These are phyloP conservation scores for Selene dorsalis DNA, from an alignment of 2,797 vertebrate species.

Conservation along the genomic window DNA sequence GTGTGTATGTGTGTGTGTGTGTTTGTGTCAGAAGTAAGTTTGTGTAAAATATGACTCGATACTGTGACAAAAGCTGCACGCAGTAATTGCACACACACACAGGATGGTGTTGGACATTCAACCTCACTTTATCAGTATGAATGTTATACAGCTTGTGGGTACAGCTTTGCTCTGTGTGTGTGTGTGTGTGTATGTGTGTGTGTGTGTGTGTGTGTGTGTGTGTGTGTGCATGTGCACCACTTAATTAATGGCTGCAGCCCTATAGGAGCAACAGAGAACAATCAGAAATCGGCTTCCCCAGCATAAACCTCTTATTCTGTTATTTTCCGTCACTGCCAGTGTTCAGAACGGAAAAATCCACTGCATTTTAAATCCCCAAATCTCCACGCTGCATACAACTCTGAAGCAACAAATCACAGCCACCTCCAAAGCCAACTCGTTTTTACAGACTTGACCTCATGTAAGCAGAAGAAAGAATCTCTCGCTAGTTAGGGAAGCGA, in stretches of 20 bases:
- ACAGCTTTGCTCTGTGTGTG: conserved; percentile 34
- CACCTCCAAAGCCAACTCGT: conserved; percentile 33
- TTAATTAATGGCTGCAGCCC: conserved; percentile 66
- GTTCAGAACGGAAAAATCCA: conserved; percentile 74
- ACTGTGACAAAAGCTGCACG: conserved; percentile 41
- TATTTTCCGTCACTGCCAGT: conserved; percentile 76
- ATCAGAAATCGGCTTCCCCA: conserved; percentile 78
- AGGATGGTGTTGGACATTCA: conserved; percentile 60
- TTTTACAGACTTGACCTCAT: conserved; percentile 33
- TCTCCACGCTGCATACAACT: conserved; percentile 49
- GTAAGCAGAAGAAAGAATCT: conserved; percentile 27
- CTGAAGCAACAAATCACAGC: conserved; percentile 50
- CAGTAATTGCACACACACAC: conserved; percentile 32
- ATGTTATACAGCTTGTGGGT: conserved; percentile 39
- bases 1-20: conserved; percentile 23
- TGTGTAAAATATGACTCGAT: conserved; percentile 43
- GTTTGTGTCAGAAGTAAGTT: conserved; percentile 18
- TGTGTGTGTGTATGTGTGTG: conserved; percentile 32
- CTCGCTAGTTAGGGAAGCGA: not conserved
- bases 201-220: conserved; percentile 28
- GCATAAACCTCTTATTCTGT: conserved; percentile 81
- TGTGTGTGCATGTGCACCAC: conserved; percentile 22
- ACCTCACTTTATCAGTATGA: conserved; percentile 55
- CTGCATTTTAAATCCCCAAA: conserved; percentile 72
- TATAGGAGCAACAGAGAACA: conserved; percentile 77